These are phyloP conservation scores for Syngnathus floridae DNA, from an alignment of 2,113 vertebrate genomes.

Conservation along the genomic window DNA sequence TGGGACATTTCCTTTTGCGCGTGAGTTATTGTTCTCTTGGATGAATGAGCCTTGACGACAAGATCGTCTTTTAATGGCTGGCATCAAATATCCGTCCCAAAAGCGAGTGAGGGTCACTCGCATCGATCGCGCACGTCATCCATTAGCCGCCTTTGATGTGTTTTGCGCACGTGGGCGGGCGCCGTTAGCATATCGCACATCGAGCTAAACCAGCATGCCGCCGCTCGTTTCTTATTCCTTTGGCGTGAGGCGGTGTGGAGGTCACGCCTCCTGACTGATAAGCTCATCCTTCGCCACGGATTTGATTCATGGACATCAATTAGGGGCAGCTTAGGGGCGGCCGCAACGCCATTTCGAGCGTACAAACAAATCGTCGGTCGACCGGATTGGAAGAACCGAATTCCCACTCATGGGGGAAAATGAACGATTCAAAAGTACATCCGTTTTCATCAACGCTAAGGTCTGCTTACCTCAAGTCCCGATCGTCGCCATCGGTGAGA, in stretches of 20 bases:
- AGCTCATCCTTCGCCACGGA: constrained; percentile 40
- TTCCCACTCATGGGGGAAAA: neutral
- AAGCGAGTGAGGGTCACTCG: constrained; percentile 1
- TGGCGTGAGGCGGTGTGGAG: constrained; percentile 25
- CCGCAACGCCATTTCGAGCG: constrained; percentile 16
- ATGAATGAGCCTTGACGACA: constrained; percentile 5
- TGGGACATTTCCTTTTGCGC: neutral
- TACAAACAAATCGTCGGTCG: neutral
- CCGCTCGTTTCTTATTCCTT: constrained; percentile 42
- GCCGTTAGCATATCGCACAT: constrained; percentile 15
- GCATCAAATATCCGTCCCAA: neutral
- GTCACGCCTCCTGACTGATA: constrained; percentile 42
- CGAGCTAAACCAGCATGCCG: constrained; percentile 31
- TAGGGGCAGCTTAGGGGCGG: constrained; percentile 41
- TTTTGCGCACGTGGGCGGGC: constrained; percentile 8
- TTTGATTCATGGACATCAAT: constrained; percentile 63
- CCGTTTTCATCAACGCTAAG: constrained; percentile 66
- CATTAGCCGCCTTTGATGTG: constrained; percentile 32
- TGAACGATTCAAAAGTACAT: constrained; percentile 29
- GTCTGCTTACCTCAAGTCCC: constrained; percentile 58
- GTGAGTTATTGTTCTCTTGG: constrained; percentile 2
- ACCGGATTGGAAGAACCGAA: neutral
- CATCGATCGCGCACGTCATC: constrained; percentile 43
- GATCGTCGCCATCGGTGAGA: constrained; percentile 17
- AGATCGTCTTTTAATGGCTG: constrained; percentile 2